Evolutionary conservation across 1,140 invertebrate species (phyloP).

Genomic region (Trichomalopsis sarcophagae): DNA sequence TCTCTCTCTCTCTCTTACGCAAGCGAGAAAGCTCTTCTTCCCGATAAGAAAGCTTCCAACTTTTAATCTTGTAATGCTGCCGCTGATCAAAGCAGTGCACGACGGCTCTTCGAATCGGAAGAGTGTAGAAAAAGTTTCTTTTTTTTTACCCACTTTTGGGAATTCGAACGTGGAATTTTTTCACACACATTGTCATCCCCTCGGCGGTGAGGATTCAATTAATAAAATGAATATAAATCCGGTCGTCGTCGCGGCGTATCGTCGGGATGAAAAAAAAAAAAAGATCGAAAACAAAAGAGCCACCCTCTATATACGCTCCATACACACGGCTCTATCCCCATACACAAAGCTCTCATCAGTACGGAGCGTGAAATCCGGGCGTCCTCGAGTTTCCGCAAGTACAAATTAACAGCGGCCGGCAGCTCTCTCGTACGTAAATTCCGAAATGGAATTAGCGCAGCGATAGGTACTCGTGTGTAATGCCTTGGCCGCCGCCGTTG

Average conservation of each 20-base stretch:
- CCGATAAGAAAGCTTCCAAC: not conserved
- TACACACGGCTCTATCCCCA: no score
- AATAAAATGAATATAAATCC: not conserved
- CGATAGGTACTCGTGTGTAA: slow-evolving; percentile 33
- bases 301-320: no score
- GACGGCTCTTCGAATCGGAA: not conserved
- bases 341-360: no score
- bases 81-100: not conserved
- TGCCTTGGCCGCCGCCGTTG: not conserved
- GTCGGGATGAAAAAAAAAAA: not conserved
- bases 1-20: no score
- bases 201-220: no score
- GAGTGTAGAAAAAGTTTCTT: not conserved
- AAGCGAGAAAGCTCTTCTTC: not conserved
- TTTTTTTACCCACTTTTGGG: no score
- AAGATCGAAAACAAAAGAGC: slow-evolving; percentile 13
- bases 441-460: slow-evolving; percentile 47
- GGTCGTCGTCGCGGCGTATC: no score
- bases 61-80: not conserved
- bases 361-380: slow-evolving; percentile 22
- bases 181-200: not conserved
- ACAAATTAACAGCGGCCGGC: slow-evolving; percentile 42
- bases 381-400: slow-evolving; percentile 41
- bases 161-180: not conserved
- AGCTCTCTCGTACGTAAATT: slow-evolving; percentile 2